Conservation (phyloP, 2,113 vertebrate species). For the Micronisus gabar region DNA sequence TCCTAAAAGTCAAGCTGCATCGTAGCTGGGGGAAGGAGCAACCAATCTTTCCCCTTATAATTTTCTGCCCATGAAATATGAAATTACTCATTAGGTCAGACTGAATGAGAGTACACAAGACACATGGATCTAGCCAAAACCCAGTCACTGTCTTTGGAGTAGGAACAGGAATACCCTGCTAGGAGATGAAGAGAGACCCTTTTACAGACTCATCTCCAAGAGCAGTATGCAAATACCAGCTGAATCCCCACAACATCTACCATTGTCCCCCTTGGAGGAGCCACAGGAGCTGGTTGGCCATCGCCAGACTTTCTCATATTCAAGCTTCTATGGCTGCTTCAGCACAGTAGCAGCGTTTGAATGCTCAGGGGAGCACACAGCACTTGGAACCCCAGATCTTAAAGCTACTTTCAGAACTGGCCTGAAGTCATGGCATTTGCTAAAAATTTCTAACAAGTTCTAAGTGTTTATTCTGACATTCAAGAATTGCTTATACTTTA, state of each 20-base stretch:
- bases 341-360: background rate
- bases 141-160: rapidly evolving
- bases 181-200: background rate
- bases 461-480: background rate
- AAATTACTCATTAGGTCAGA: background rate
- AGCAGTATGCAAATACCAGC: too few relatives aligned
- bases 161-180: background rate
- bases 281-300: rapidly evolving
- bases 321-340: background rate
- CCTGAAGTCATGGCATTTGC: background rate
- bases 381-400: background rate
- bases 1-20: background rate
- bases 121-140: background rate
- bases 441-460: background rate
- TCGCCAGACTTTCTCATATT: background rate
- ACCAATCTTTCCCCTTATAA: background rate
- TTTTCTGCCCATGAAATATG: background rate
- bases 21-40: background rate
- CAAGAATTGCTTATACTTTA: background rate
- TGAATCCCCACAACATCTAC: rapidly evolving
- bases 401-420: background rate
- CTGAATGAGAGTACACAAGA: background rate
- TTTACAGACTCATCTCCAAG: background rate
- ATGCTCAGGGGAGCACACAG: background rate
- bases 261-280: rapidly evolving